phyloP scores from a whole-genome alignment of 1,140 invertebrate genomes.

The Aphelenchoides avenae region DNA sequence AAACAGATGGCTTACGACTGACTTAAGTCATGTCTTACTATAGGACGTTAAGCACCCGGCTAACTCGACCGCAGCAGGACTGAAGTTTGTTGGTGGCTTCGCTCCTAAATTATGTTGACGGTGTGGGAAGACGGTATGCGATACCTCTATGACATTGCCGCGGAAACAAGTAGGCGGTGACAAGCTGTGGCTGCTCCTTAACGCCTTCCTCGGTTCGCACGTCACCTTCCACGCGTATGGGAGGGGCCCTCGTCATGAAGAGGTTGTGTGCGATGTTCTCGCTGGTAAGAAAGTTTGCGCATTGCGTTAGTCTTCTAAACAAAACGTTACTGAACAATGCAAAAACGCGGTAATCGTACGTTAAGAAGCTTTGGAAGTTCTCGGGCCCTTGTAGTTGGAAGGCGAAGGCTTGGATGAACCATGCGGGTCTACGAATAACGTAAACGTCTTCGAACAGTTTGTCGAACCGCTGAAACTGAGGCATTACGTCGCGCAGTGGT shows the following conservation, averaged over 20 bases:
- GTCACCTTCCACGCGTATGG: slow-evolving; percentile 33
- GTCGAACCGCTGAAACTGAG: slow-evolving; percentile 42
- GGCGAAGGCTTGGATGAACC: slow-evolving; percentile 53
- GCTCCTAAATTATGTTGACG: slow-evolving; percentile 31
- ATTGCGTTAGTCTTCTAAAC: slow-evolving; percentile 37
- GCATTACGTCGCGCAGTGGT: not conserved
- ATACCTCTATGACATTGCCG: slow-evolving; percentile 39
- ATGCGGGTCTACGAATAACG: slow-evolving; percentile 44
- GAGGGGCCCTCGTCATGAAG: slow-evolving; percentile 50
- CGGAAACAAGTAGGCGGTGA: slow-evolving; percentile 58
- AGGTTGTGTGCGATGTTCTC: slow-evolving; percentile 54
- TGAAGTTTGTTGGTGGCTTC: slow-evolving; percentile 53
- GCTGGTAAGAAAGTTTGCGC: slow-evolving; percentile 44
- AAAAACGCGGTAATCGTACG: slow-evolving; percentile 20
- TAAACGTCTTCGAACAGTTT: slow-evolving; percentile 28
- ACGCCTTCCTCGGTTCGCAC: slow-evolving; percentile 25
- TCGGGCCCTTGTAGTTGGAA: slow-evolving; percentile 42
- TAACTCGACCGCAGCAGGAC: slow-evolving; percentile 53
- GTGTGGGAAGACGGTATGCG: not conserved
- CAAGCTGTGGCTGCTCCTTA: slow-evolving; percentile 29
- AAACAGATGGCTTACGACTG: slow-evolving; percentile 6
- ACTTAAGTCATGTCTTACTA: slow-evolving; percentile 35
- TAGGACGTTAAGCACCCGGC: slow-evolving; percentile 55
- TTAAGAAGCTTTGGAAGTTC: slow-evolving; percentile 47
- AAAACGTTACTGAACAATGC: not conserved